Evolutionary conservation across 1,140 invertebrate species (phyloP).

Genomic region (Zaprionus inermis): DNA sequence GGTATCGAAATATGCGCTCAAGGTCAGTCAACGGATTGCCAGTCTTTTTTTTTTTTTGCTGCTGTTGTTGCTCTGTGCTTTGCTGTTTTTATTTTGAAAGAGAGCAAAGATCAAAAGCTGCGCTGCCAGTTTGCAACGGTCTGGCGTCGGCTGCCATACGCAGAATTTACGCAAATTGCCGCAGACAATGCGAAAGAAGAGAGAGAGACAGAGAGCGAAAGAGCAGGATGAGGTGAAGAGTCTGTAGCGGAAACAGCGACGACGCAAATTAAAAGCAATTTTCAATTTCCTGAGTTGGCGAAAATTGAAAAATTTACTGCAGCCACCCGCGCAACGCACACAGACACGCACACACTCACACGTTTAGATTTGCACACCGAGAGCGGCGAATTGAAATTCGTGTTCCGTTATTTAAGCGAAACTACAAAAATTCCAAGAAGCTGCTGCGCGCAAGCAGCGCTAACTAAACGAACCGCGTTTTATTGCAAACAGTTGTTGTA

Average conservation of each 20-base stretch:
- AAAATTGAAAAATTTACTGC: slow-evolving; percentile 64
- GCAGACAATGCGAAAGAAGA: slow-evolving; percentile 34
- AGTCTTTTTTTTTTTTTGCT: slow-evolving; percentile 52
- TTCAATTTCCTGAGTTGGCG: slow-evolving; percentile 80
- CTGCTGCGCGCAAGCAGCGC: slow-evolving; percentile 15
- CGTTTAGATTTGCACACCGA: not conserved
- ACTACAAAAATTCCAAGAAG: slow-evolving; percentile 46
- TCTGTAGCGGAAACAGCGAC: slow-evolving; percentile 61
- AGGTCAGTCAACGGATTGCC: slow-evolving; percentile 81
- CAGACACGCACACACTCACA: slow-evolving; percentile 13
- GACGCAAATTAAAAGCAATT: slow-evolving; percentile 77
- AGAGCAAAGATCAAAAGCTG: slow-evolving; percentile 55
- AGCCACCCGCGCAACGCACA: slow-evolving; percentile 19
- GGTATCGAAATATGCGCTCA: slow-evolving; percentile 74
- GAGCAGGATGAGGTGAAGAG: not conserved
- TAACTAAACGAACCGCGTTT: slow-evolving; percentile 44
- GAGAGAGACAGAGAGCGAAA: slow-evolving; percentile 17
- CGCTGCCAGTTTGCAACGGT: slow-evolving; percentile 53
- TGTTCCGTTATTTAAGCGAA: slow-evolving; percentile 62
- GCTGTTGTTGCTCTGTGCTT: slow-evolving; percentile 33
- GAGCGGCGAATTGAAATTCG: slow-evolving; percentile 12
- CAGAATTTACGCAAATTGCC: slow-evolving; percentile 52
- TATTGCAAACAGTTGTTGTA: slow-evolving; percentile 37
- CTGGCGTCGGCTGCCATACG: slow-evolving; percentile 16
- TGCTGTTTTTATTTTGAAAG: slow-evolving; percentile 37